Evolutionary conservation across 2,888 invertebrate genomes (phyloP), one percentile per base, ranked within the genome.

Genomic region (Anarsia innoxiella): DNA sequence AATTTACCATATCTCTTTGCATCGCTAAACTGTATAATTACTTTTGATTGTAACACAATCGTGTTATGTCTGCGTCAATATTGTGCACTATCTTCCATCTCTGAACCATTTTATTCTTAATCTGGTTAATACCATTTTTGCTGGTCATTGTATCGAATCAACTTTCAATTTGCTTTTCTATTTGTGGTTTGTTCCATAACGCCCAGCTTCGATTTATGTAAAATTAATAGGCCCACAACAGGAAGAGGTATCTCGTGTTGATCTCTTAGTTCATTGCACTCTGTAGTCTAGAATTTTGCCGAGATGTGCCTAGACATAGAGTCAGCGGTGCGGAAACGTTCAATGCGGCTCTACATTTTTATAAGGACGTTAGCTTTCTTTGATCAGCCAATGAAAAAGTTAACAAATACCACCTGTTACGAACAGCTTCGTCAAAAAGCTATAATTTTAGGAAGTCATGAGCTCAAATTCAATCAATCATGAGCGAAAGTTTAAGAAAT

Each of bases 131-230:
- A 51, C 36, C 23, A 44, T 47, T 56, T 50, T 41, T 42, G 51
- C 48, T 41, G 41, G 50, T 57, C 50, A 60, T 57, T 54, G 49
- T 37, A 39, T 39, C 44, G 46, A 50, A 46, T 48, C 46, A 36
- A 52, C 59, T 64, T 68, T 65, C 59, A 59, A 59, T 59, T 61
- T 56, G 48, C 53, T 60, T 60, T 59, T 49, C 52, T 56, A 58
- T 59, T 44, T 44, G 40, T 42, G 31, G 44, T 42, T 44, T 44
- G 37, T 46, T 46, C 44, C 42, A 47, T 48, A 48, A 44, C 42
- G 41, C 45, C 36, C 37, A 44, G 48, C 23, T 55, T 48, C 49
- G 40, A 49, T 55, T 51, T 44, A 48, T 48, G 42, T 39, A 34
- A 40, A 39, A 39, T 41, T 39, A 42, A 36, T 37, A 27, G 23